Evolutionary conservation across 2,888 invertebrate species (phyloP), one percentile per base, ranked within the genome.

Genomic region (Hyposoter dolosus): DNA sequence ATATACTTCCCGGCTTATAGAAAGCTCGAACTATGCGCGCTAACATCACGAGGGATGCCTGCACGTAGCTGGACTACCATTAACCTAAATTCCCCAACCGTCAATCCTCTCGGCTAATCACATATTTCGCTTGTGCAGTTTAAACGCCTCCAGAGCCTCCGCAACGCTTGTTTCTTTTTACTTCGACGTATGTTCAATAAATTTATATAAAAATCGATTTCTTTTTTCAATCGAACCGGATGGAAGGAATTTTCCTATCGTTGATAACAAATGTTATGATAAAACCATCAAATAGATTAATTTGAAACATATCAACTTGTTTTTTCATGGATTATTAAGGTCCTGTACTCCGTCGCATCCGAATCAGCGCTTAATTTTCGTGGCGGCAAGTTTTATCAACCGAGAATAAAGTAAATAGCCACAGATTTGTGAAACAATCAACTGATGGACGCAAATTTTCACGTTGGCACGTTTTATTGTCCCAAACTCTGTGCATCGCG

Each of bases 1-100:
- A 19, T 45, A 45, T 56, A 19, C 12, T 19, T 15, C 40, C 45
- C 63, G 17, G 66, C 50, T 50, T 69, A 47, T 80, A 78, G 75
- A 43, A 65, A 56, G 72, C 69, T 69, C 69, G 28, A 72, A 50
- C 63, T 81, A 53, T 40, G 53, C 35, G 28, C 10, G 17, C 50
- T 6, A 5, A 28, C 23, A 43, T 7, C n/a, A 35, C 40, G 35
- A 53, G 79, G 53, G 69, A 87, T 84, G 68, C 79, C 75, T 65
- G 65, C 85, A 83, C 79, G 75, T 82, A 68, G 47, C 77, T 19
- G 79, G 72, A 79, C 75, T 69, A 81, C 78, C 82, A 87, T 88
- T 88, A 88, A 87, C 88, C 88, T 84, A 76, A 83, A 88, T 88
- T 87, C 84, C 43, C 74, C 1, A 53, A 79, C 65, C 71, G 71